Conservation (phyloP, 2,888 invertebrate genomes). For the Cryptops parisi region DNA sequence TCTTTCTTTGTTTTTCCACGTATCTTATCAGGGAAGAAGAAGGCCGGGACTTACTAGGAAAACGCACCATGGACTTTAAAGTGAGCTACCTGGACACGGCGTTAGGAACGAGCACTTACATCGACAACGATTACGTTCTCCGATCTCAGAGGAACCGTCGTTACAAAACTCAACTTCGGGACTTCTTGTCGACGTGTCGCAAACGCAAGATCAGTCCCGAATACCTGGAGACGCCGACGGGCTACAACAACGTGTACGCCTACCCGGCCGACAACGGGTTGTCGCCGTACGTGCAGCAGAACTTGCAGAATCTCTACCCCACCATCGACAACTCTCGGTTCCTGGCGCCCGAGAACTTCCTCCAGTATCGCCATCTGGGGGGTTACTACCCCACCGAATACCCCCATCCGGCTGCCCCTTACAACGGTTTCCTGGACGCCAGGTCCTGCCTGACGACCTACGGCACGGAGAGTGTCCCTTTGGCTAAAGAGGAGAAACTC, state of each 20-base stretch:
- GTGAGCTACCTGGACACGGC: conserved; percentile 93
- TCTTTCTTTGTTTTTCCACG: conserved; percentile 1
- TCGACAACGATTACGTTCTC: conserved; percentile 30
- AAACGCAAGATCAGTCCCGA: conserved; percentile 45
- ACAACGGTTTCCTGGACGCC: conserved; percentile 64
- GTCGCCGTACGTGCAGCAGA: conserved; percentile 51
- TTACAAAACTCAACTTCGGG: conserved; percentile 84
- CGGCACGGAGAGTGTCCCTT: conserved; percentile 16
- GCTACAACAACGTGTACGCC: conserved; percentile 29
- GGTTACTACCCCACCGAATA: conserved; percentile 48
- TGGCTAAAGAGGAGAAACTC: conserved; percentile 35
- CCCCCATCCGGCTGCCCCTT: conserved; percentile 35
- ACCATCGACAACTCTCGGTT: conserved; percentile 47
- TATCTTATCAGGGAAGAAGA: conserved; percentile 76
- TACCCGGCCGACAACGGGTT: conserved; percentile 44
- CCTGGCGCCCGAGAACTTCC: conserved; percentile 66
- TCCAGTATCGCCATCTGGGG: conserved; percentile 75
- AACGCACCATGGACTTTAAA: conserved; percentile 98
- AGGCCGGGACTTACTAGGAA: conserved; percentile 89
- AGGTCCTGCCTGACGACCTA: conserved; percentile 18
- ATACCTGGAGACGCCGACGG: conserved; percentile 19
- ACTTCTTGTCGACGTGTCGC: conserved; percentile 82
- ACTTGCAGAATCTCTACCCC: conserved; percentile 41
- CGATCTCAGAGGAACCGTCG: conserved; percentile 59
- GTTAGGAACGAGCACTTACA: conserved; percentile 62